Conservation (phyloP, 2,113 vertebrate species). For the Sitta europaea region DNA sequence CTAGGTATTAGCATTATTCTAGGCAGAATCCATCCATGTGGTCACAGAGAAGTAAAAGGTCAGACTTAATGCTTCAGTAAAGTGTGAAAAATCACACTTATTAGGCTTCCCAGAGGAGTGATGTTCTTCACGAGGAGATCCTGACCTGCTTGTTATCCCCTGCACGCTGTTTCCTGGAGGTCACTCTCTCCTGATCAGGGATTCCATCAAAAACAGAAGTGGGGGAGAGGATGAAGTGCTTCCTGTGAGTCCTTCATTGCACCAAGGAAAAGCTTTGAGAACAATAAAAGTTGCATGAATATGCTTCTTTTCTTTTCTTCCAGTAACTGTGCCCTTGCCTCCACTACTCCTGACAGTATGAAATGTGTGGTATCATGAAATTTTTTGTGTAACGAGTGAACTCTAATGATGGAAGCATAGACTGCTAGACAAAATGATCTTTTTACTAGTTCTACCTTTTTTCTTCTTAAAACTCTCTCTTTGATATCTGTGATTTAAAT, state of each 20-base stretch:
- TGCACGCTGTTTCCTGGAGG: not conserved
- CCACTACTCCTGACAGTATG: not conserved
- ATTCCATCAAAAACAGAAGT: not conserved
- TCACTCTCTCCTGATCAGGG: not conserved
- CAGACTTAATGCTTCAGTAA: not conserved
- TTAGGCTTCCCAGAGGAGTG: not conserved
- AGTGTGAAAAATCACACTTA: not conserved
- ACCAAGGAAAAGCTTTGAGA: not conserved
- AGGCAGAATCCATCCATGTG: not conserved
- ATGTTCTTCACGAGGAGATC: not conserved
- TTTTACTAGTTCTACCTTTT: not conserved
- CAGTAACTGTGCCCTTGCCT: not conserved
- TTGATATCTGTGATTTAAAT: not conserved
- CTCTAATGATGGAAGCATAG: not conserved
- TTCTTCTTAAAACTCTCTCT: not conserved
- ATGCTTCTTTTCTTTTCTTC: not conserved
- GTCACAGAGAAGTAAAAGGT: not conserved
- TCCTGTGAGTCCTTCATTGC: not conserved
- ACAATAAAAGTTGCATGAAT: not conserved
- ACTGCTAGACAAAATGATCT: not conserved
- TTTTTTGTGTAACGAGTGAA: not conserved
- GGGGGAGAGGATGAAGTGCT: not conserved
- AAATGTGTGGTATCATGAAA: not conserved
- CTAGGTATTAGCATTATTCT: not conserved
- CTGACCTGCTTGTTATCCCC: not conserved